Evolutionary conservation across 1,140 invertebrate genomes (phyloP).

Genomic region (Neocloeon triangulifer): DNA sequence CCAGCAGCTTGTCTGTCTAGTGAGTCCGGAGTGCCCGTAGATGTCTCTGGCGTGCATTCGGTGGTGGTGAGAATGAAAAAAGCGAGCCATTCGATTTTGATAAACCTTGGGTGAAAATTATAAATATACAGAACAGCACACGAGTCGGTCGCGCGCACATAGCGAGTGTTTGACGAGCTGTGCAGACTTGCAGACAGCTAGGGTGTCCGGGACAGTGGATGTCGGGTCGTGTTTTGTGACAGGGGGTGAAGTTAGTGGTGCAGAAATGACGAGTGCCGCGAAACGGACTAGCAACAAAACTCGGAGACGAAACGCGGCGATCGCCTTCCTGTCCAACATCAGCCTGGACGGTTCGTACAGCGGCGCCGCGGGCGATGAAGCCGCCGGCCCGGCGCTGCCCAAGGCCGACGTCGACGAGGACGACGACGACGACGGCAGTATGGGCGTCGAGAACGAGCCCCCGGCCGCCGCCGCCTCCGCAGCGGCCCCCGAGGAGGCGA

Average conservation of each 20-base stretch:
- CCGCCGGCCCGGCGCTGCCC: conserved; percentile 7
- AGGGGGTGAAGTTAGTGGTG: neutral
- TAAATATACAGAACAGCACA: neutral
- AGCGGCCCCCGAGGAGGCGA: conserved; percentile 15
- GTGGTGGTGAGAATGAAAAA: too few relatives aligned
- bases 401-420: conserved; percentile 13
- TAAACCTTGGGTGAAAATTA: neutral
- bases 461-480: conserved; percentile 9
- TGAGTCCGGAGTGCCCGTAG: too few relatives aligned
- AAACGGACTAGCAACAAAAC: too few relatives aligned
- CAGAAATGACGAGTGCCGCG: conserved; percentile 9
- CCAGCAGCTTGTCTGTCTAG: too few relatives aligned
- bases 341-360: conserved; percentile 76
- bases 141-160: neutral
- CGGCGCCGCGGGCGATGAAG: conserved; percentile 3
- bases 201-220: too few relatives aligned
- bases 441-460: conserved; percentile 22
- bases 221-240: too few relatives aligned
- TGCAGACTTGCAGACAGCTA: too few relatives aligned
- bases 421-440: conserved; percentile 19
- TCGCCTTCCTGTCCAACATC: conserved; percentile 84
- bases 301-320: conserved; percentile 56
- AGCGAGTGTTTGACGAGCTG: too few relatives aligned
- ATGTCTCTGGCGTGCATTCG: too few relatives aligned
- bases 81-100: too few relatives aligned